phyloP scores from a whole-genome alignment of 2,888 invertebrate species.

The Lithosia quadra region DNA sequence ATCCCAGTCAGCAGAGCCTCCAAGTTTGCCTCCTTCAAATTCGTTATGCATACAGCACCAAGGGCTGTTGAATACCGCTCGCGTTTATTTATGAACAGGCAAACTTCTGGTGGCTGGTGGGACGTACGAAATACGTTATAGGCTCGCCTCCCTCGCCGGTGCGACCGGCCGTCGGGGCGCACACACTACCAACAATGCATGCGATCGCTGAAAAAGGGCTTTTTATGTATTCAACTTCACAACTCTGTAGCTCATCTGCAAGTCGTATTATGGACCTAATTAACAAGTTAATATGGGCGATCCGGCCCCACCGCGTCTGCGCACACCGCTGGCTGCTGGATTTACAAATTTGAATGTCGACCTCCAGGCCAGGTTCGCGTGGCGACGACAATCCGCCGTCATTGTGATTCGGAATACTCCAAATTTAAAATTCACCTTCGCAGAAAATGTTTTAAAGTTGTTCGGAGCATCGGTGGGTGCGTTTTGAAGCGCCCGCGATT shows the following conservation, averaged over 20 bases:
- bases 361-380: constrained; percentile 41
- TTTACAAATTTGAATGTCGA: constrained; percentile 56
- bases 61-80: constrained; percentile 88
- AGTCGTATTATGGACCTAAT: constrained; percentile 96
- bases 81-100: constrained; percentile 88
- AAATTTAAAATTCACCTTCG: constrained; percentile 69
- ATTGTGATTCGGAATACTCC: constrained; percentile 55
- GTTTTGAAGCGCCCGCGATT: constrained; percentile 67
- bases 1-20: constrained; percentile 87
- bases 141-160: constrained; percentile 74
- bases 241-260: constrained; percentile 93
- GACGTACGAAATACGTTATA: constrained; percentile 82
- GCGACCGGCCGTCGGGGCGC: constrained; percentile 60
- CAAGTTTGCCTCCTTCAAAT: constrained; percentile 88
- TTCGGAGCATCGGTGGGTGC: constrained; percentile 58
- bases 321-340: constrained; percentile 65
- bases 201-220: constrained; percentile 89
- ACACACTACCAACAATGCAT: constrained; percentile 78
- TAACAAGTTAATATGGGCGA: constrained; percentile 96
- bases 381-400: constrained; percentile 47
- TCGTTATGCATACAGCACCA: constrained; percentile 88
- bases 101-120: constrained; percentile 87
- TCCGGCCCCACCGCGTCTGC: constrained; percentile 87
- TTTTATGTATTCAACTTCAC: constrained; percentile 90
- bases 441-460: constrained; percentile 63